These are phyloP conservation scores for Silvanus unidentatus DNA, from an alignment of 2,888 invertebrate species.

Conservation along the genomic window DNA sequence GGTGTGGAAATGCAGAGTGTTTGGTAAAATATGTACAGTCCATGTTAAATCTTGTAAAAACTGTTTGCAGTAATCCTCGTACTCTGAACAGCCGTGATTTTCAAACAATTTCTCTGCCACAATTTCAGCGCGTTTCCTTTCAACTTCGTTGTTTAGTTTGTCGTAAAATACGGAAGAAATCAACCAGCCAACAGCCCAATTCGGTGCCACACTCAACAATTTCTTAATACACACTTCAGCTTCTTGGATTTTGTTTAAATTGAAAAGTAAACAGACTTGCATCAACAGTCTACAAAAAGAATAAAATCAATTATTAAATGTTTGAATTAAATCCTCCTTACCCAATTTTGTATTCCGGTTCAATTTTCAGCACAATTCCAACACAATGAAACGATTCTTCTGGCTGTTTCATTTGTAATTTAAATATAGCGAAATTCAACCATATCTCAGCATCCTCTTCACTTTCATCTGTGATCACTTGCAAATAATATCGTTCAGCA, in stretches of 20 bases:
- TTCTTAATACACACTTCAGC: constrained; percentile 41
- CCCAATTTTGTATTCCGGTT: too few species aligned
- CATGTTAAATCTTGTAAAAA: constrained; percentile 33
- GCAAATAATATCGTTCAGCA: too few species aligned
- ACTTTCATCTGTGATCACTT: too few species aligned
- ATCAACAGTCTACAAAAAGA: constrained; percentile 32
- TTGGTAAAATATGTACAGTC: constrained; percentile 31
- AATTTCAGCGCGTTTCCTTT: constrained; percentile 27
- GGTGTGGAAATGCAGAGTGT: constrained; percentile 34
- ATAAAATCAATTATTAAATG: neutral
- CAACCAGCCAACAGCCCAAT: constrained; percentile 42
- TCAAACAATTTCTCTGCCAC: too few species aligned
- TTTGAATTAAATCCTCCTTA: too few species aligned
- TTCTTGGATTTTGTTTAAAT: constrained; percentile 31
- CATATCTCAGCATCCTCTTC: constrained; percentile 26
- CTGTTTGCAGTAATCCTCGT: constrained; percentile 19
- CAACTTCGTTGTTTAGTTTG: too few species aligned
- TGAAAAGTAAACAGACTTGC: constrained; percentile 32
- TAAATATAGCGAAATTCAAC: constrained; percentile 42
- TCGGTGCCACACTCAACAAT: constrained; percentile 30
- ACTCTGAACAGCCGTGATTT: too few species aligned
- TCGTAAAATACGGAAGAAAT: constrained; percentile 38
- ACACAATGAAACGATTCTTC: constrained; percentile 39
- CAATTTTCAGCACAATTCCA: too few species aligned
- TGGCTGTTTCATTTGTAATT: constrained; percentile 28